Percentiles rank a stretch among this genome's conserved stretches.
phyloP scores from a whole-genome alignment of 2,888 invertebrate species.

The Heliconius ismenius region DNA sequence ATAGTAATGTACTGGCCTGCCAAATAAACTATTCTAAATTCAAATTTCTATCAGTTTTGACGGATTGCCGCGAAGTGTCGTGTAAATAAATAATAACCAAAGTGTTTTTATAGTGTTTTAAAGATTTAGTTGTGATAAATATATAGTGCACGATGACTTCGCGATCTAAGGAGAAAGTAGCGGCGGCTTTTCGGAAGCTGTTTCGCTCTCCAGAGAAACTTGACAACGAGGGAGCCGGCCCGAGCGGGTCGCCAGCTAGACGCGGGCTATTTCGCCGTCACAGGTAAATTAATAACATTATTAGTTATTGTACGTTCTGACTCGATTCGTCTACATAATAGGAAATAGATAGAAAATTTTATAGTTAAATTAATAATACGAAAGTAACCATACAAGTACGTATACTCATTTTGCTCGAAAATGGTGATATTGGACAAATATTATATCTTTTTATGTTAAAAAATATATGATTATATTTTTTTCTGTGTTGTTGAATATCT shows the following conservation, averaged over 20 bases:
- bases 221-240: slow-evolving; percentile 83
- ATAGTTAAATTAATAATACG: too few relatives aligned
- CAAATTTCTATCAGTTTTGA: slow-evolving; percentile 62
- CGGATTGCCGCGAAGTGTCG: slow-evolving; percentile 49
- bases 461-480: background rate
- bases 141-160: slow-evolving; percentile 84
- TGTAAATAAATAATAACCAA: slow-evolving; percentile 47
- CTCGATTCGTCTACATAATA: background rate
- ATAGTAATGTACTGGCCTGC: slow-evolving; percentile 38
- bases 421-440: background rate
- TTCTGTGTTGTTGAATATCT: background rate
- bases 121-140: slow-evolving; percentile 37
- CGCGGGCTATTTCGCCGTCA: slow-evolving; percentile 77
- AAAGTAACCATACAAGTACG: too few relatives aligned
- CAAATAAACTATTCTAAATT: slow-evolving; percentile 50
- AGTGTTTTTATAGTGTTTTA: slow-evolving; percentile 28
- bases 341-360: background rate
- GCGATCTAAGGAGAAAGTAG: slow-evolving; percentile 90
- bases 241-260: slow-evolving; percentile 83
- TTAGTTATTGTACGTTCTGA: background rate
- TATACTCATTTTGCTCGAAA: background rate
- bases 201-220: slow-evolving; percentile 88
- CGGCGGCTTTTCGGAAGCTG: slow-evolving; percentile 89
- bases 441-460: background rate
- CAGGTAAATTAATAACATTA: slow-evolving; percentile 57